Percentiles rank a stretch among this genome's conserved stretches.
Evolutionary conservation across 2,888 invertebrate genomes (phyloP).

Genomic region (Rhagonycha lutea): DNA sequence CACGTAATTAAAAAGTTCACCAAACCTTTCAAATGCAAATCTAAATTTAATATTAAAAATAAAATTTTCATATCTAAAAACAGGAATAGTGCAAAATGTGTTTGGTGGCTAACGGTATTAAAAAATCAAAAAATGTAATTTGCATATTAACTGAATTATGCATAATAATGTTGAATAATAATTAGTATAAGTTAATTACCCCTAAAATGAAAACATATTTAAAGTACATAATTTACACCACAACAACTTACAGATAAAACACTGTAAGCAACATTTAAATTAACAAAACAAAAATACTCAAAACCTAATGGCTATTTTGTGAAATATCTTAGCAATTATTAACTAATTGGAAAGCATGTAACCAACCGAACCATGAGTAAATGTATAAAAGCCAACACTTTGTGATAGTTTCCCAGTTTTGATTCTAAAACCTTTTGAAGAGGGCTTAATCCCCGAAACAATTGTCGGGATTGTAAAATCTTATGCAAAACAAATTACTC

Average conservation of each 20-base stretch:
- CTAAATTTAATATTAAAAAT: conserved; percentile 31
- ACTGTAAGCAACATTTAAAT: too few relatives aligned
- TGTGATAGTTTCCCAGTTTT: not conserved
- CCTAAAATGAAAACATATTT: not conserved
- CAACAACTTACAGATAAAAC: not conserved
- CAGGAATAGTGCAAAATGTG: not conserved
- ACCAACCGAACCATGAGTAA: not conserved
- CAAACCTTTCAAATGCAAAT: conserved; percentile 14
- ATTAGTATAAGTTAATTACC: not conserved
- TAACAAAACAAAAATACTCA: not conserved
- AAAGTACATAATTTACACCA: not conserved
- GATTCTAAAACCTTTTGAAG: not conserved
- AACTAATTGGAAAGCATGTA: not conserved
- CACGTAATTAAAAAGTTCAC: not conserved
- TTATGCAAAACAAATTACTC: not conserved
- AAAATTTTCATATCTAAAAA: conserved; percentile 21
- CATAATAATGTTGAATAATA: conserved; percentile 39
- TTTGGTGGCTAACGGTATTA: not conserved
- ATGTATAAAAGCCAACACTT: not conserved
- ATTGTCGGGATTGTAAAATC: not conserved
- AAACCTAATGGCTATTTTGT: not conserved
- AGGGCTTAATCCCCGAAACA: not conserved
- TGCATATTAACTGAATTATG: conserved; percentile 58
- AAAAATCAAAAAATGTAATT: conserved; percentile 52
- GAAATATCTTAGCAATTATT: not conserved